These are phyloP conservation scores for Otocyon megalotis DNA, from an alignment of 2,113 vertebrate species.

Conservation along the genomic window DNA sequence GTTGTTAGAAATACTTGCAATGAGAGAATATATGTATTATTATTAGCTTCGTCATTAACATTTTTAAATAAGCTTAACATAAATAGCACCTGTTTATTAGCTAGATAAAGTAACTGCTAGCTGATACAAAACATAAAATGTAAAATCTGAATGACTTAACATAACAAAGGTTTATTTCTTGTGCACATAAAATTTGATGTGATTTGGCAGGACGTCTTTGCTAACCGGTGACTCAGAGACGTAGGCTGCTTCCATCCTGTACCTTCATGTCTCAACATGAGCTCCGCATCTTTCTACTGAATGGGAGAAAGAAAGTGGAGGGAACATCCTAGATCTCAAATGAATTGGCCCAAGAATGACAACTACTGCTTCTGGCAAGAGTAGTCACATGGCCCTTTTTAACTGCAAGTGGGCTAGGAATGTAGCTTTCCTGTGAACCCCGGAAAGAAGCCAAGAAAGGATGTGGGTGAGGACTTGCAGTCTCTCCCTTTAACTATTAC, in stretches of 20 bases:
- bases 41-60: constrained; percentile 2
- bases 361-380: background rate
- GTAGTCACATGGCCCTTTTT: background rate
- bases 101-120: constrained; percentile 12
- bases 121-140: constrained; percentile 3
- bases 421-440: background rate
- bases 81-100: background rate
- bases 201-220: background rate
- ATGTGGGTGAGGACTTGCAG: background rate
- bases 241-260: background rate
- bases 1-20: background rate
- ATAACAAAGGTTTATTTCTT: background rate
- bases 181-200: background rate
- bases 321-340: background rate
- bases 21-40: background rate
- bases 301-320: background rate
- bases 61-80: constrained; percentile 9
- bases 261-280: background rate
- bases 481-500: background rate
- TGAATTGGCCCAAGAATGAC: background rate
- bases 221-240: background rate
- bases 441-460: background rate
- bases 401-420: background rate
- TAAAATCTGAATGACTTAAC: background rate
- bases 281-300: background rate